Percentiles rank a stretch among this genome's conserved stretches.
Evolutionary conservation across 2,888 invertebrate genomes (phyloP).

Genomic region (Esperia sulphurella): DNA sequence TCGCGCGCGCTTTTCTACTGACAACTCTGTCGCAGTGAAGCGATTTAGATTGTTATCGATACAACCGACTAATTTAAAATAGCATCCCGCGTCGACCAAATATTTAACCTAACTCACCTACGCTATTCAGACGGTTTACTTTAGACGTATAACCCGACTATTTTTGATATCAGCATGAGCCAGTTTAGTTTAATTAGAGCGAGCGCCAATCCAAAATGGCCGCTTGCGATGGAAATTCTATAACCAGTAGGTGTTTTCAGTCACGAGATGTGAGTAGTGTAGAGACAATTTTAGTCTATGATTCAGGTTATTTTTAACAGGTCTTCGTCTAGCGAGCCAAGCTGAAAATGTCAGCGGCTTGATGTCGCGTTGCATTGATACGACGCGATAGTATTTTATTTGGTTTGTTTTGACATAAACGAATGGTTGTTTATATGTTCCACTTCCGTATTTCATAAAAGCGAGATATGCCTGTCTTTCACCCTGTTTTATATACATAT

Average conservation of each 20-base stretch:
- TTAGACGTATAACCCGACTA: slow-evolving; percentile 16
- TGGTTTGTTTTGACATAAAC: slow-evolving; percentile 7
- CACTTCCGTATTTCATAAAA: not conserved
- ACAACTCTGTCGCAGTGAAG: slow-evolving; percentile 33
- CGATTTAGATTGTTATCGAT: slow-evolving; percentile 29
- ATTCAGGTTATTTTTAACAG: slow-evolving; percentile 43
- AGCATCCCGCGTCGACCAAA: slow-evolving; percentile 4
- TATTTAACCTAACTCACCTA: slow-evolving; percentile 7
- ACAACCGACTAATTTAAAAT: slow-evolving; percentile 36
- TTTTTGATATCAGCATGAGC: slow-evolving; percentile 16
- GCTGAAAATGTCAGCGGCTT: slow-evolving; percentile 45
- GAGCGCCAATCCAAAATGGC: slow-evolving; percentile 14
- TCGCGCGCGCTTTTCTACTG: slow-evolving; percentile 54
- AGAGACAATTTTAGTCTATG: slow-evolving; percentile 39
- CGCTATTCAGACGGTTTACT: slow-evolving; percentile 14
- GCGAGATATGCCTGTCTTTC: too few relatives aligned
- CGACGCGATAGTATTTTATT: not conserved
- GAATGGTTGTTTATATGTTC: not conserved
- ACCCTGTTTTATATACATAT: too few relatives aligned
- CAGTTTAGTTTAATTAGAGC: slow-evolving; percentile 12
- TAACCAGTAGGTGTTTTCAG: slow-evolving; percentile 2
- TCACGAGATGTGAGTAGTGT: slow-evolving; percentile 25
- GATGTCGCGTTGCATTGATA: slow-evolving; percentile 10
- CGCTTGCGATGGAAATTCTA: slow-evolving; percentile 10
- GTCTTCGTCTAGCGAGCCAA: slow-evolving; percentile 40